Conservation (phyloP, 2,888 invertebrate genomes). For the Lithophane ornitopus region DNA sequence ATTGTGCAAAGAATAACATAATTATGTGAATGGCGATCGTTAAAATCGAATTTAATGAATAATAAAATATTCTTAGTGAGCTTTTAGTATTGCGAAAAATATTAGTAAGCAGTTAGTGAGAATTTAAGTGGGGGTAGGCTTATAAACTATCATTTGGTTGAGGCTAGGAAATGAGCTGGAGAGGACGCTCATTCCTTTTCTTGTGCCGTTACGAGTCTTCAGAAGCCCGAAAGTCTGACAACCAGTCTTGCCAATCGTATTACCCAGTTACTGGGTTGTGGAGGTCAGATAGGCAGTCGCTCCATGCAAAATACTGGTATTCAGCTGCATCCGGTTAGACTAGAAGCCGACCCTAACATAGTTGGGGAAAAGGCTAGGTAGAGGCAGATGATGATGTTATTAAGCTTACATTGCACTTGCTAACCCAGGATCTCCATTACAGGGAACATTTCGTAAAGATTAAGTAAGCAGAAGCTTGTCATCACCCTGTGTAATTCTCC, state of each 20-base stretch:
- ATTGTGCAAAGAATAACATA: slow-evolving; percentile 55
- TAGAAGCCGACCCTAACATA: too few species aligned
- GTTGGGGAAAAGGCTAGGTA: too few species aligned
- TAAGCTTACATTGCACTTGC: neutral
- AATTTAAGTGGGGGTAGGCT: slow-evolving; percentile 3
- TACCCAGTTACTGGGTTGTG: too few species aligned
- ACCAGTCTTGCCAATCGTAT: too few species aligned
- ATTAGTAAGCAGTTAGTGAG: slow-evolving; percentile 35
- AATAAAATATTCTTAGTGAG: slow-evolving; percentile 47
- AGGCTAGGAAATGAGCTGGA: slow-evolving; percentile 14
- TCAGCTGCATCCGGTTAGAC: too few species aligned
- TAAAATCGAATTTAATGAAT: slow-evolving; percentile 58
- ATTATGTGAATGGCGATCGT: slow-evolving; percentile 52
- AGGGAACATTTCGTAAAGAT: neutral
- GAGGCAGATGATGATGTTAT: too few species aligned
- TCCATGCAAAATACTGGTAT: too few species aligned
- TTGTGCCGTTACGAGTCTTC: neutral
- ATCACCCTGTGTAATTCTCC: neutral
- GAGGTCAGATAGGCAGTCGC: too few species aligned
- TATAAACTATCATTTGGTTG: slow-evolving; percentile 6
- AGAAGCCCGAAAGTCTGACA: too few species aligned
- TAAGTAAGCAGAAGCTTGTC: neutral
- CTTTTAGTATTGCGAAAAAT: slow-evolving; percentile 52
- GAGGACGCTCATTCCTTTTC: neutral
- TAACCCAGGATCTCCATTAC: too few species aligned